Conservation (phyloP, 1,140 invertebrate species). For the Scaptomyza pallida region DNA sequence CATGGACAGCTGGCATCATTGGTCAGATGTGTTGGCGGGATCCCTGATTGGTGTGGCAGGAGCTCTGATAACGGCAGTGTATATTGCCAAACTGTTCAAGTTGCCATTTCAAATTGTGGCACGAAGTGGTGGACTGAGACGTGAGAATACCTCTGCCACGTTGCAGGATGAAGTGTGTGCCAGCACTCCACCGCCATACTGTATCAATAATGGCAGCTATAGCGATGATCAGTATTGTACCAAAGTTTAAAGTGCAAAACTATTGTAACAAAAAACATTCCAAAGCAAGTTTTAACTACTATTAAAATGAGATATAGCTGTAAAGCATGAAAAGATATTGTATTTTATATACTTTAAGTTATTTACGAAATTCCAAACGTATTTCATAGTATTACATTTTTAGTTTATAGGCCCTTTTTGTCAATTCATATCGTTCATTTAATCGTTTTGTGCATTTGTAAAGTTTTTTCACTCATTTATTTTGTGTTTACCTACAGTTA, state of each 20-base stretch:
- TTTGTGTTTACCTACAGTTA: background rate
- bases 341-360: background rate
- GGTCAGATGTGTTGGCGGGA: conserved; percentile 73
- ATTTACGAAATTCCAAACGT: background rate
- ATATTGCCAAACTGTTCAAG: conserved; percentile 62
- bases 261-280: conserved; percentile 40
- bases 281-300: conserved; percentile 39
- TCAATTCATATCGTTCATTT: background rate
- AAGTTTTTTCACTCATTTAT: conserved; percentile 24
- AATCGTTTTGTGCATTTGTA: conserved; percentile 41
- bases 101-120: conserved; percentile 19
- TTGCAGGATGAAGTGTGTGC: conserved; percentile 71
- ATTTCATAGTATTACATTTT: conserved; percentile 6
- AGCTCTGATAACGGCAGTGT: conserved; percentile 67
- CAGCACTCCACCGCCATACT: conserved; percentile 70
- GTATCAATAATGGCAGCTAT: conserved; percentile 53
- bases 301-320: conserved; percentile 29
- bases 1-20: conserved; percentile 81
- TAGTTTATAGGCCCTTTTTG: background rate
- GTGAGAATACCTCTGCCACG: conserved; percentile 70
- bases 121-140: conserved; percentile 30
- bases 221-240: conserved; percentile 70
- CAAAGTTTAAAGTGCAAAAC: conserved; percentile 52
- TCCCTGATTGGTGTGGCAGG: conserved; percentile 61
- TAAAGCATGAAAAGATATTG: background rate